A percentile compares a stretch with the other conserved stretches of the same genome.
Conservation (phyloP, 2,113 vertebrate species). For the Protobothrops mucrosquamatus region DNA sequence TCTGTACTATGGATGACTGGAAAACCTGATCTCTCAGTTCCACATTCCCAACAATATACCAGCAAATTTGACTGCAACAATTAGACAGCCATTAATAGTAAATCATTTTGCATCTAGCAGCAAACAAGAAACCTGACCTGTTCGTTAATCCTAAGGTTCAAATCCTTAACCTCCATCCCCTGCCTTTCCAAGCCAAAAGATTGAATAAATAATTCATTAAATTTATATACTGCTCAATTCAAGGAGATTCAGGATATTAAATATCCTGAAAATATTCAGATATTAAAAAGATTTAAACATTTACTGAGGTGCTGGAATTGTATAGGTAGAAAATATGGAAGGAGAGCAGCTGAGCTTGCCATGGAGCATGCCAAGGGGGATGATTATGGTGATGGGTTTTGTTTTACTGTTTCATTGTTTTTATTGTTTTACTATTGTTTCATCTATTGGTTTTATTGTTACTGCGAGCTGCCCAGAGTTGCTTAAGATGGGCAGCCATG, state of each 20-base stretch:
- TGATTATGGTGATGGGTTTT: not conserved
- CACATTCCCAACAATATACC: not conserved
- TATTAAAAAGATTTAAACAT: not conserved
- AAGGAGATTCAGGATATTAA: not conserved
- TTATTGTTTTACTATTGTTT: not conserved
- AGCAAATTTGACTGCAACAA: not conserved
- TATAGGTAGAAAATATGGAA: not conserved
- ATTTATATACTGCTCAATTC: not conserved
- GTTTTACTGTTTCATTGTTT: not conserved
- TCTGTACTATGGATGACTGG: not conserved
- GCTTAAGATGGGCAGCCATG: not conserved
- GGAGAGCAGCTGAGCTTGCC: not conserved
- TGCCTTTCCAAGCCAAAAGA: not conserved
- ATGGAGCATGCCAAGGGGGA: too few species aligned
- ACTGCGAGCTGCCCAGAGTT: not conserved
- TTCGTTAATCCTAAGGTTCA: not conserved
- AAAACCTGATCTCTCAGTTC: not conserved
- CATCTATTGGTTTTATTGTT: not conserved
- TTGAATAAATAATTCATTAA: not conserved
- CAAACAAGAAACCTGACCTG: not conserved
- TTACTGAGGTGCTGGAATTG: not conserved
- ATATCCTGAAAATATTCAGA: not conserved
- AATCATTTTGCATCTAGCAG: not conserved
- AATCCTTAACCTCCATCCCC: not conserved
- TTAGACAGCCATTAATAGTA: not conserved